Evolutionary conservation across 2,888 invertebrate species (phyloP).

Genomic region (Cheilosia impressa): DNA sequence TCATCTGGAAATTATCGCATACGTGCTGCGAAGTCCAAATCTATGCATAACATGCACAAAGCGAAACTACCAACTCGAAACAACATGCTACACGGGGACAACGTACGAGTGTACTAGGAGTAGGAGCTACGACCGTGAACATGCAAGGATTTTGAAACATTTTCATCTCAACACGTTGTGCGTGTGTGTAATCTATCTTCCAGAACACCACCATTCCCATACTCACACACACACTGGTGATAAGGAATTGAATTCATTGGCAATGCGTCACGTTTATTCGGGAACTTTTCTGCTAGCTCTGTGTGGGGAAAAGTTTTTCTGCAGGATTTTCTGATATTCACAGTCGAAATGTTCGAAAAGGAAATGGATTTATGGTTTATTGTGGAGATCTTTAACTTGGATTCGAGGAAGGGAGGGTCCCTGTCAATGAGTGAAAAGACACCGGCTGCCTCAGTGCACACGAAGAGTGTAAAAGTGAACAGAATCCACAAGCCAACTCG

Average conservation of each 20-base stretch:
- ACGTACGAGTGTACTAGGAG: background rate
- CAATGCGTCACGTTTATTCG: conserved; percentile 38
- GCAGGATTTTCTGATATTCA: conserved; percentile 12
- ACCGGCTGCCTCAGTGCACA: conserved; percentile 45
- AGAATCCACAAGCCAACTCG: conserved; percentile 34
- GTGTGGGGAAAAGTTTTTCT: background rate
- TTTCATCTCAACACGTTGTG: conserved; percentile 17
- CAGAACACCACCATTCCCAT: background rate
- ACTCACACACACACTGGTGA: background rate
- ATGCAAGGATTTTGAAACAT: conserved; percentile 24
- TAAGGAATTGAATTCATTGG: conserved; percentile 18
- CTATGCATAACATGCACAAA: conserved; percentile 33
- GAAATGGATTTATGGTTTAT: conserved; percentile 55
- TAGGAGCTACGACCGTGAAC: background rate
- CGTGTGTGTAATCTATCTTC: background rate
- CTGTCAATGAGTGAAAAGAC: conserved; percentile 38
- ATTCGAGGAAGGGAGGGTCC: background rate
- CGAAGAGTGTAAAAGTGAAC: conserved; percentile 33
- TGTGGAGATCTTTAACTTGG: conserved; percentile 22
- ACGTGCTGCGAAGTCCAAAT: conserved; percentile 48
- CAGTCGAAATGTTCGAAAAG: conserved; percentile 38
- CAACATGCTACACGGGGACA: conserved; percentile 14
- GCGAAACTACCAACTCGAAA: conserved; percentile 19
- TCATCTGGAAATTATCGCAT: conserved; percentile 45
- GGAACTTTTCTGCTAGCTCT: conserved; percentile 16